Evolutionary conservation across 2,888 invertebrate genomes (phyloP).

Genomic region (Melinaea menophilus): DNA sequence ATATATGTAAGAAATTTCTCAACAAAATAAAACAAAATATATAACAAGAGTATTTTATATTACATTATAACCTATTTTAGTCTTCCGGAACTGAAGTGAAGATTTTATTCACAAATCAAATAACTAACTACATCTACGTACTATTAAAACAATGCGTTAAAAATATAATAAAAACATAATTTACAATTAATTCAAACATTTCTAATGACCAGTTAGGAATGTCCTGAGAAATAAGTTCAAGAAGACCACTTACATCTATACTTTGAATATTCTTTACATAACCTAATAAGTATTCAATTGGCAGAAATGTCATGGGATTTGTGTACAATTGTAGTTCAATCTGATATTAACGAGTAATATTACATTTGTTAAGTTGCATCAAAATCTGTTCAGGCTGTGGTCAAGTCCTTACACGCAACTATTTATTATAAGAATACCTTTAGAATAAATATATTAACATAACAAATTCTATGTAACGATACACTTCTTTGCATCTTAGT

Average conservation of each 20-base stretch:
- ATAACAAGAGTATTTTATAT: conserved; percentile 46
- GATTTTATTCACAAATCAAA: conserved; percentile 9
- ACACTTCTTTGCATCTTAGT: neutral
- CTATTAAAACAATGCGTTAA: conserved; percentile 8
- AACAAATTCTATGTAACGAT: too few species aligned
- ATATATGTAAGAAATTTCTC: conserved; percentile 28
- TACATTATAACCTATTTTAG: conserved; percentile 52
- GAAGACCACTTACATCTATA: conserved; percentile 45
- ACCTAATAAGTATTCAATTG: conserved; percentile 19
- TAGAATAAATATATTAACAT: too few species aligned
- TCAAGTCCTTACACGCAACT: too few species aligned
- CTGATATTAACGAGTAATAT: too few species aligned
- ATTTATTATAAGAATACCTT: too few species aligned
- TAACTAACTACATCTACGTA: neutral
- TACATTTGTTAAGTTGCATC: too few species aligned
- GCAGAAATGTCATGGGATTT: neutral
- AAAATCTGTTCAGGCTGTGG: too few species aligned
- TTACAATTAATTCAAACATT: conserved; percentile 14
- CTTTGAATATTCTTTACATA: conserved; percentile 41
- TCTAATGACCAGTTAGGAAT: conserved; percentile 25
- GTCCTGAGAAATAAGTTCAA: conserved; percentile 39
- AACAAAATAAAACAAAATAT: conserved; percentile 29
- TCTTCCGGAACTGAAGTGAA: conserved; percentile 51
- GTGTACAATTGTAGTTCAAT: neutral
- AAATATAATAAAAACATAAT: conserved; percentile 3